Percentiles rank a stretch among this genome's conserved stretches.
Conservation (phyloP, 2,113 vertebrate species). For the Cathartes aura region DNA sequence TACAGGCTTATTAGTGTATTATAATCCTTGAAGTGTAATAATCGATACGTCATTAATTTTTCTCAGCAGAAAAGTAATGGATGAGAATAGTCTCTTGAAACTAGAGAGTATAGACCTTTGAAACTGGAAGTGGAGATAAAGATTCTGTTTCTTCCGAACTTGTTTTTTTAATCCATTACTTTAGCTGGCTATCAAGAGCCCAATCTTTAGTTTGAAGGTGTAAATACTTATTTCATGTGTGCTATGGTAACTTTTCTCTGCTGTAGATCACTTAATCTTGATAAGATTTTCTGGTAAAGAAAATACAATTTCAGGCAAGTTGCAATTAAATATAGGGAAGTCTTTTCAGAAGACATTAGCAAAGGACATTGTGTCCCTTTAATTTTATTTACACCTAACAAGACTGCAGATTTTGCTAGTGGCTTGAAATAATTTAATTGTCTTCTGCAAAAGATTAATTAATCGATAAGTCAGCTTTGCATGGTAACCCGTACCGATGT, state of each 20-base stretch:
- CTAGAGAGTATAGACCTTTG: neutral
- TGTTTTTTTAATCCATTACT: neutral
- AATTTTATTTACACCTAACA: neutral
- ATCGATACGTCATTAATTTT: neutral
- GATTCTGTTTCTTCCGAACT: neutral
- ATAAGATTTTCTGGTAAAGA: neutral
- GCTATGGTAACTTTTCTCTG: neutral
- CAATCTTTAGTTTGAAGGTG: neutral
- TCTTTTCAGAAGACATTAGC: neutral
- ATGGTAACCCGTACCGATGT: neutral
- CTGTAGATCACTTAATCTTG: conserved; percentile 9
- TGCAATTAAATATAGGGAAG: conserved; percentile 19
- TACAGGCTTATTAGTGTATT: neutral
- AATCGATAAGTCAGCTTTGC: neutral
- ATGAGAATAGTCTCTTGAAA: neutral
- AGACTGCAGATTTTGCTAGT: neutral
- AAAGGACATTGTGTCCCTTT: neutral
- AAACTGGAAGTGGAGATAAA: neutral
- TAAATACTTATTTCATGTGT: neutral
- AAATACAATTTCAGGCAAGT: conserved; percentile 24
- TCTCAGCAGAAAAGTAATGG: neutral
- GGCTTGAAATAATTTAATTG: neutral
- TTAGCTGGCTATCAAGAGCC: neutral
- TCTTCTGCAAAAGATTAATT: neutral
- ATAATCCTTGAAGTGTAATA: neutral